phyloP scores from a whole-genome alignment of 2,888 invertebrate species.

The Macrophya alboannulata region DNA sequence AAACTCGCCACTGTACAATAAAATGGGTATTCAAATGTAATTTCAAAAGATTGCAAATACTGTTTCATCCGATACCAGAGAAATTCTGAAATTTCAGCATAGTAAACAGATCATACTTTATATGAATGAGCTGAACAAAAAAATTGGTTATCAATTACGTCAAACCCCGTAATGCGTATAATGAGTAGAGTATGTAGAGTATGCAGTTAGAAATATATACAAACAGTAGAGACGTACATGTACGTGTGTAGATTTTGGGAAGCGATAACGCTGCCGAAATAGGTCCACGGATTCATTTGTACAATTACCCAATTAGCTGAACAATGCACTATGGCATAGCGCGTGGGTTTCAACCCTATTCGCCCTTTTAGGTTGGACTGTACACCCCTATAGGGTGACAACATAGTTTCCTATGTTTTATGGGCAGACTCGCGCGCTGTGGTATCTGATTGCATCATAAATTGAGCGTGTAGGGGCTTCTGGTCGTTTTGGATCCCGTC shows the following conservation, averaged over 20 bases:
- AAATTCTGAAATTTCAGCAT: too few species aligned
- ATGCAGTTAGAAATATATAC: neutral
- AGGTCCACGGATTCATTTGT: constrained; percentile 47
- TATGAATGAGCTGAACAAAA: too few species aligned
- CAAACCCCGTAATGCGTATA: neutral
- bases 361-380: constrained; percentile 65
- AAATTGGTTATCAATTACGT: neutral
- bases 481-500: constrained; percentile 45
- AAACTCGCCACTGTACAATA: neutral
- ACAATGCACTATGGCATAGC: constrained; percentile 29
- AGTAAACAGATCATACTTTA: too few species aligned
- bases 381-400: constrained; percentile 71
- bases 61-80: neutral
- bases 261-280: constrained; percentile 28
- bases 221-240: neutral
- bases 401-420: constrained; percentile 76
- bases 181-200: neutral
- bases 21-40: neutral
- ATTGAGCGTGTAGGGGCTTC: constrained; percentile 68
- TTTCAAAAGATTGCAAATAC: neutral
- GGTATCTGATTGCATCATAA: constrained; percentile 78
- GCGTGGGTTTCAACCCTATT: constrained; percentile 15
- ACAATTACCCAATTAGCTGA: constrained; percentile 51
- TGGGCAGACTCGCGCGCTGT: constrained; percentile 74
- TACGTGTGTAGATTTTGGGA: constrained; percentile 14